Evolutionary conservation across 1,140 invertebrate species (phyloP).

Genomic region (Drosophila auraria): DNA sequence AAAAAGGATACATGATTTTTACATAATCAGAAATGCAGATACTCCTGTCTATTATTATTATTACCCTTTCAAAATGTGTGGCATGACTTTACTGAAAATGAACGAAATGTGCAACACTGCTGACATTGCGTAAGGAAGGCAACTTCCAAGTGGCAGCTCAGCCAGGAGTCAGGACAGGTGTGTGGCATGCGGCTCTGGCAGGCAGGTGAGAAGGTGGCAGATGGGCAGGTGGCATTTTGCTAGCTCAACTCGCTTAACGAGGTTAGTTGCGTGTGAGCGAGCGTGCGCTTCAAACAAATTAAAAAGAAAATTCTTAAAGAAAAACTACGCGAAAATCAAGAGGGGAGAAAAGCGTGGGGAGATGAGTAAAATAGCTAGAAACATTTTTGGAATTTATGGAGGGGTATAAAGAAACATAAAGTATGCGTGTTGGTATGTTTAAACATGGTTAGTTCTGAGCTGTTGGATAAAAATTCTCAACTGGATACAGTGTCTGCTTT

Average conservation of each 20-base stretch:
- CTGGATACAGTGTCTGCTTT: not conserved
- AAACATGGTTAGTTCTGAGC: slow-evolving; percentile 10
- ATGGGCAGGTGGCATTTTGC: slow-evolving; percentile 35
- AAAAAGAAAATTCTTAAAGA: slow-evolving; percentile 51
- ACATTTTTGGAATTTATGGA: slow-evolving; percentile 29
- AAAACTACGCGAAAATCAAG: slow-evolving; percentile 16
- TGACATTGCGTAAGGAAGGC: slow-evolving; percentile 29
- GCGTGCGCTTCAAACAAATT: slow-evolving; percentile 62
- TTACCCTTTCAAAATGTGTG: not conserved
- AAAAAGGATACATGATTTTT: not conserved
- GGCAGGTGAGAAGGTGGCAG: slow-evolving; percentile 19
- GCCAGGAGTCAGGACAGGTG: slow-evolving; percentile 31
- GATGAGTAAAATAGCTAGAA: slow-evolving; percentile 30
- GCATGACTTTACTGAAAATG: not conserved
- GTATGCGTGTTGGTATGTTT: slow-evolving; percentile 16
- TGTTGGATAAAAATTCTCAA: not conserved
- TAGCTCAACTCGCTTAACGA: slow-evolving; percentile 55
- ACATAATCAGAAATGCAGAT: no score
- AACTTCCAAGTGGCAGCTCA: slow-evolving; percentile 21
- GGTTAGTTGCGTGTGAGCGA: slow-evolving; percentile 60
- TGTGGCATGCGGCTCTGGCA: slow-evolving; percentile 32
- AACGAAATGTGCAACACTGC: slow-evolving; percentile 1
- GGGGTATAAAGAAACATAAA: slow-evolving; percentile 7
- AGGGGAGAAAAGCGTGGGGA: not conserved
- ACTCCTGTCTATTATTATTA: no score